Evolutionary conservation across 2,797 vertebrate genomes (phyloP).

Genomic region (Lutjanus campechanus): DNA sequence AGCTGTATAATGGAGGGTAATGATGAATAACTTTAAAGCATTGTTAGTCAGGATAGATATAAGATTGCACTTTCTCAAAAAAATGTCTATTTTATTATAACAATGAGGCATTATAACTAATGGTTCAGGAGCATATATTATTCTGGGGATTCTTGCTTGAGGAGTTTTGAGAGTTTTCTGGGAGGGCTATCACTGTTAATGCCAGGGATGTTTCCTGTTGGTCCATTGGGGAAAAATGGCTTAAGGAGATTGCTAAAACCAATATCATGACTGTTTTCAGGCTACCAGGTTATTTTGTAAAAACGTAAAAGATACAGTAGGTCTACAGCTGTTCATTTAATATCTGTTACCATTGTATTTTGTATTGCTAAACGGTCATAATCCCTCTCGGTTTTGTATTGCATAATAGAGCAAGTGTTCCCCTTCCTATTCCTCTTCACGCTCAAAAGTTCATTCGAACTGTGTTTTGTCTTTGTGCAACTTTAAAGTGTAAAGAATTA

Average conservation of each 20-base stretch:
- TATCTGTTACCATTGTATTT: slow-evolving; percentile 42
- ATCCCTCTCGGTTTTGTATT: slow-evolving; percentile 45
- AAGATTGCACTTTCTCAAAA: slow-evolving; percentile 80
- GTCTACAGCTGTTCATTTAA: slow-evolving; percentile 42
- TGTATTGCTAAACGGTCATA: slow-evolving; percentile 36
- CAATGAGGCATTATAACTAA: slow-evolving; percentile 74
- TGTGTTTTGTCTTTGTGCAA: slow-evolving; percentile 68
- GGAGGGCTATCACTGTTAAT: slow-evolving; percentile 67
- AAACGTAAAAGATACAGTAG: slow-evolving; percentile 1
- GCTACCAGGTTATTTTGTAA: slow-evolving; percentile 59
- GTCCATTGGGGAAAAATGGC: slow-evolving; percentile 6
- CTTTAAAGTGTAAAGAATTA: slow-evolving; percentile 61
- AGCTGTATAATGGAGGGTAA: slow-evolving; percentile 50
- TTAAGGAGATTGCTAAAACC: slow-evolving; percentile 39
- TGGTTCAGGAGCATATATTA: slow-evolving; percentile 63
- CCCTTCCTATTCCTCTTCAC: slow-evolving; percentile 39
- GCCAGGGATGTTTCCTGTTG: slow-evolving; percentile 47
- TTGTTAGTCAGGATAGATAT: slow-evolving; percentile 63
- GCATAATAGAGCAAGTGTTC: slow-evolving; percentile 41
- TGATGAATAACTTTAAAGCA: slow-evolving; percentile 62
- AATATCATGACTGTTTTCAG: slow-evolving; percentile 68
- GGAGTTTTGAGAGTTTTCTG: slow-evolving; percentile 57
- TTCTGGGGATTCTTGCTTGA: slow-evolving; percentile 48
- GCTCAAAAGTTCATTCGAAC: slow-evolving; percentile 41
- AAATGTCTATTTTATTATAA: slow-evolving; percentile 82